Evolutionary conservation across 2,113 vertebrate genomes (phyloP).

Genomic region (human (Homo sapiens)): GRCh38 chr5:52348501-52349000

Average conservation of each 20-base stretch:
- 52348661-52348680: not conserved
- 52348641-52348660: not conserved
- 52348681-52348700: not conserved
- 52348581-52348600: not conserved
- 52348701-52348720: not conserved
- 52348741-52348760: not conserved
- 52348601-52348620: not conserved
- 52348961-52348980: not conserved
- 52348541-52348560: not conserved
- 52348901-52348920: not conserved
- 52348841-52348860: not conserved
- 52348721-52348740: not conserved
- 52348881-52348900: not conserved
- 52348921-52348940: not conserved
- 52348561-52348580: not conserved
- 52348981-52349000: not conserved
- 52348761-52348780: not conserved
- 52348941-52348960: not conserved
- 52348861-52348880: not conserved
- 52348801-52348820: not conserved
- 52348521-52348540: constrained; percentile 33
- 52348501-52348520: constrained; percentile 21
- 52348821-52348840: not conserved
- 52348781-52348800: not conserved
- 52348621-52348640: not conserved